Evolutionary conservation across 2,113 vertebrate species (phyloP), one percentile per base, ranked within the genome.

Genomic region (Sprattus sprattus): DNA sequence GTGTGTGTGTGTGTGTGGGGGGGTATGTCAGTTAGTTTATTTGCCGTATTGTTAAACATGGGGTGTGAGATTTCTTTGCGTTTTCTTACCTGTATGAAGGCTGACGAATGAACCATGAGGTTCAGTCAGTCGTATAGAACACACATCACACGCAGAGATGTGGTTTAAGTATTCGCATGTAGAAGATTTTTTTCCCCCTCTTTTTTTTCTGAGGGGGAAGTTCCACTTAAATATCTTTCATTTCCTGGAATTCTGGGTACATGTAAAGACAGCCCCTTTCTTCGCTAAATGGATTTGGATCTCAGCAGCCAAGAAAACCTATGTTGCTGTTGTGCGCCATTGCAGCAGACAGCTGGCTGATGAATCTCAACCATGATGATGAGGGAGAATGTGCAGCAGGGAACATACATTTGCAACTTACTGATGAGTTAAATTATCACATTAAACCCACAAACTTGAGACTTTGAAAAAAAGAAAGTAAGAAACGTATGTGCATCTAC

Each of bases 21-120:
- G 18, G 2, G 47, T 47, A 82, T 87, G 86, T 90, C 88, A 90
- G 89, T 85, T 84, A 88, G 88, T 91, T 90, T 91, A 88, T 85
- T 54, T 57, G 52, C 49, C 86, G 88, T 75, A 78, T 52, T 67
- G 52, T 81, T 84, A 85, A 75, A 52, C 25, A 71, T 28, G 13
- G 28, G 11, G 64, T 32, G 7, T 32, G 64, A 71, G 25, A 28
- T 71, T 28, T 6, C 60, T 25, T 25, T 67, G 6, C 6, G 25
- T 71, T 25, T 71, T 71, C 9, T 71, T 28, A 71, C 64, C 64
- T 28, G 6, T 32, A 15, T n/a, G n/a, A 64, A 64, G 5, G 22
- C 57, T 64, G 22, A 18, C 57, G 22, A 8, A 71, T 32, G 28
- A 71, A 32, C 64, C 32, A 8, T 71, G 3, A 32, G 10, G 25